These are phyloP conservation scores for Creontiades dilutus DNA, from an alignment of 2,888 invertebrate species.

Conservation along the genomic window DNA sequence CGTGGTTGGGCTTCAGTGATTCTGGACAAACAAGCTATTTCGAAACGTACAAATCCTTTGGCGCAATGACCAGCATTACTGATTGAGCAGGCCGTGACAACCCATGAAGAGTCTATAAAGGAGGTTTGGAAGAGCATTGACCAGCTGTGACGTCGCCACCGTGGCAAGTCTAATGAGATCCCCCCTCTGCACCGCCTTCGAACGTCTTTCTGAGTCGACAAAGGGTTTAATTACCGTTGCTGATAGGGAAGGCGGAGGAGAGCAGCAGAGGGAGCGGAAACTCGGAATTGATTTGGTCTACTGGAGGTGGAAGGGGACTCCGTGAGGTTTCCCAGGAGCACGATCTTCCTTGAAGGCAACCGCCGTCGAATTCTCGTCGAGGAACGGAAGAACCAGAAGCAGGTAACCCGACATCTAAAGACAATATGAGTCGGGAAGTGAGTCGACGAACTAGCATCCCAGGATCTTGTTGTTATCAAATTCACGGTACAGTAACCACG, in stretches of 20 bases:
- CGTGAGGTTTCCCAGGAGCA: slow-evolving; percentile 40
- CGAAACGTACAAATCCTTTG: no score
- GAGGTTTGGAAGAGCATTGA: slow-evolving; percentile 40
- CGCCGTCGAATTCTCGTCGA: neutral
- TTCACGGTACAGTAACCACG: neutral
- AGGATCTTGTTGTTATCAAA: neutral
- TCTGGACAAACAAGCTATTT: no score
- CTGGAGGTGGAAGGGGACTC: neutral
- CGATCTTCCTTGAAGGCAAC: slow-evolving; percentile 9
- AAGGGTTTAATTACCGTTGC: slow-evolving; percentile 52
- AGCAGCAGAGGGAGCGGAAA: neutral
- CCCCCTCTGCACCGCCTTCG: neutral
- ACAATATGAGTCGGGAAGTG: neutral
- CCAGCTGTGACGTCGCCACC: slow-evolving; percentile 27
- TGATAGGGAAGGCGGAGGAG: neutral
- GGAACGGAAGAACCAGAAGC: neutral
- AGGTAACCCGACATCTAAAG: neutral
- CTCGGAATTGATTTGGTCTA: slow-evolving; percentile 51
- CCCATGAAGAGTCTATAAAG: slow-evolving; percentile 14
- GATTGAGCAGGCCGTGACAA: neutral
- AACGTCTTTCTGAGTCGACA: slow-evolving; percentile 20
- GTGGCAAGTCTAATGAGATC: slow-evolving; percentile 46
- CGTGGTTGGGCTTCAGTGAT: no score
- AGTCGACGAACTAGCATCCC: neutral
- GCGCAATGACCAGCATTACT: no score